Evolutionary conservation across 1,140 invertebrate species (phyloP).

Genomic region (Tribolium madens): DNA sequence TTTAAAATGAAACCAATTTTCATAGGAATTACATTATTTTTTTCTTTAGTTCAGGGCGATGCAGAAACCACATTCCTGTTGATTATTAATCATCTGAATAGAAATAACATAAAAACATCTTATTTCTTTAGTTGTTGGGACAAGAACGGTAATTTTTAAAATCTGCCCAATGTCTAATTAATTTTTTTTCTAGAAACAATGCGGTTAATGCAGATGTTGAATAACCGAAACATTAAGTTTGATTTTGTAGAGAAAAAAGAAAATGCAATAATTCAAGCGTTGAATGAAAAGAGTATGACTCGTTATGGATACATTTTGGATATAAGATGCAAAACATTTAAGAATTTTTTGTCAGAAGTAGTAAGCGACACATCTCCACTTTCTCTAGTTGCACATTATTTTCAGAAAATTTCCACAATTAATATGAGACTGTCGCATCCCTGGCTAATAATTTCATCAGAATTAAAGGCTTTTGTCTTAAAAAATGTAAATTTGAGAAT

Average conservation of each 20-base stretch:
- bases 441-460: background rate
- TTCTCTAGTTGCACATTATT: background rate
- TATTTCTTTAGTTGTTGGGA: conserved; percentile 19
- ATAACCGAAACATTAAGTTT: background rate
- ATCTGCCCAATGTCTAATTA: too few relatives aligned
- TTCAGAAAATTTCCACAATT: background rate
- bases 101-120: background rate
- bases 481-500: background rate
- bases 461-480: background rate
- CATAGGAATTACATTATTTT: background rate
- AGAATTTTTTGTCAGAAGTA: conserved; percentile 4
- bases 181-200: conserved; percentile 12
- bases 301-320: conserved; percentile 17
- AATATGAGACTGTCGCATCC: background rate
- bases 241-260: background rate
- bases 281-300: conserved; percentile 5
- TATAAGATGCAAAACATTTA: background rate
- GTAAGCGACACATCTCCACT: background rate
- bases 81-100: conserved; percentile 9
- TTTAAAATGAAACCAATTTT: background rate
- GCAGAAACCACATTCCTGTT: background rate
- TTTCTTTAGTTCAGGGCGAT: background rate
- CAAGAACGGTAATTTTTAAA: background rate
- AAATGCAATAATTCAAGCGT: background rate
- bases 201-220: background rate